These are phyloP conservation scores for Pluvialis apricaria DNA, from an alignment of 2,113 vertebrate genomes.

Conservation along the genomic window DNA sequence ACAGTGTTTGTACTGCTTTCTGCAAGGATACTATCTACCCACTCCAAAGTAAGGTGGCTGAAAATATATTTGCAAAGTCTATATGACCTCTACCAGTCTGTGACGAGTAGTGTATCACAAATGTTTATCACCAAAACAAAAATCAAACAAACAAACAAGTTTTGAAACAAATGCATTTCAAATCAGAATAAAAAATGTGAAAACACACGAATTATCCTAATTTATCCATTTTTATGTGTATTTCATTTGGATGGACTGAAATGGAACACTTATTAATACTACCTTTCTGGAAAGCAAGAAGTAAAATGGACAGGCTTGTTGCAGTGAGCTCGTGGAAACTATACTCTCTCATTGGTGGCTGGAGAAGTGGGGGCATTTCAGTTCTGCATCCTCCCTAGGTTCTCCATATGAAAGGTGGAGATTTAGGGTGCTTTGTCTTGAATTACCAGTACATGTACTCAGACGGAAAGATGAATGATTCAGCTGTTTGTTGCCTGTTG, in stretches of 20 bases:
- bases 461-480: neutral
- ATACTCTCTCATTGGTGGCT: neutral
- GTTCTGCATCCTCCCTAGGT: neutral
- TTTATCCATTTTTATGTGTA: neutral
- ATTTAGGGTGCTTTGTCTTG: neutral
- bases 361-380: neutral
- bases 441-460: neutral
- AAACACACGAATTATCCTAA: neutral
- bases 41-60: neutral
- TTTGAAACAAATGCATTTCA: neutral
- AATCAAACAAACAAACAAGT: neutral
- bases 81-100: neutral
- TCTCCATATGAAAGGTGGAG: neutral
- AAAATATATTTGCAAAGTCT: neutral
- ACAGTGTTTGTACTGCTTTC: neutral
- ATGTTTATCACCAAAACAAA: neutral
- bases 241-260: neutral
- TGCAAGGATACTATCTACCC: neutral
- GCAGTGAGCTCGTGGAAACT: neutral
- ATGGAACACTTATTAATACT: neutral
- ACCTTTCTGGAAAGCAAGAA: neutral
- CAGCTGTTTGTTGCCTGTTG: neutral
- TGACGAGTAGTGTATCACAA: neutral
- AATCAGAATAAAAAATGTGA: neutral
- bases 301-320: neutral